These are phyloP conservation scores for Andrena minutula DNA, from an alignment of 2,888 invertebrate species.

Conservation along the genomic window DNA sequence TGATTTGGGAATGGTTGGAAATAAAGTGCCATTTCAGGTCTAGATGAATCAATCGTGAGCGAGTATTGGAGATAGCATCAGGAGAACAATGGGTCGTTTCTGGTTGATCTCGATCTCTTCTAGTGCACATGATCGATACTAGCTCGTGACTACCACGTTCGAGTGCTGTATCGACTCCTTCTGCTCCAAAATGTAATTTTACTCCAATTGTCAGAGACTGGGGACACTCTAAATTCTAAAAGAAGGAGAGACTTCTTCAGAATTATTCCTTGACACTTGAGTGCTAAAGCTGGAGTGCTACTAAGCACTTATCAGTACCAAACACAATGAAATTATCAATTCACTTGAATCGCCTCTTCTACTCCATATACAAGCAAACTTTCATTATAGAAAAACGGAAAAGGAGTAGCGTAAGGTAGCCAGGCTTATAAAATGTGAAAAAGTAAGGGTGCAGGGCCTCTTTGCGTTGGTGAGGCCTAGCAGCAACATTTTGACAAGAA, in stretches of 20 bases:
- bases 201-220: no score
- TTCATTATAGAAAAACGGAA: neutral
- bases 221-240: no score
- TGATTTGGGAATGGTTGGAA: no score
- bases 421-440: neutral
- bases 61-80: neutral
- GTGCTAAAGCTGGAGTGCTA: no score
- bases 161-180: no score
- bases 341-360: no score
- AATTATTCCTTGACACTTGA: no score
- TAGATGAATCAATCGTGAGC: neutral
- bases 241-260: no score
- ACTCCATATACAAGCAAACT: neutral
- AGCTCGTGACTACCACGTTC: neutral
- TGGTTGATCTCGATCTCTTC: neutral
- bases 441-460: neutral
- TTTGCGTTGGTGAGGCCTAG: neutral
- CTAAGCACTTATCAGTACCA: no score
- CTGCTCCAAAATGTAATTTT: no score
- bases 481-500: slow-evolving; percentile 39
- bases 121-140: neutral
- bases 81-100: neutral
- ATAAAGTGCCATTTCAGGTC: no score
- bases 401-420: neutral
- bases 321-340: no score